phyloP scores from a whole-genome alignment of 2,888 invertebrate species.

The Sepioteuthis lessoniana region DNA sequence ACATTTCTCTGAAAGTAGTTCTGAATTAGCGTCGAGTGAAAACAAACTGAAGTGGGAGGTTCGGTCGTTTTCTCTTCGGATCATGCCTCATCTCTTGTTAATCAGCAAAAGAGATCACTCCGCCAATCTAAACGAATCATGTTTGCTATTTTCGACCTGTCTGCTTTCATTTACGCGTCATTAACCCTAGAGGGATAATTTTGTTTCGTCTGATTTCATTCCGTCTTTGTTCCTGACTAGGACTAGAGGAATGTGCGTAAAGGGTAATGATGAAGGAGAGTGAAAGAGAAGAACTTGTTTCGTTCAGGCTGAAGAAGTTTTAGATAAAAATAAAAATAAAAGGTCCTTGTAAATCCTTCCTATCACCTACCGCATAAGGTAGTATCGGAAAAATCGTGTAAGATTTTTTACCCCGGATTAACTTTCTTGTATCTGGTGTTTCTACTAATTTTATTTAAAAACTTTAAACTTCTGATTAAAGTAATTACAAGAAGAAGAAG shows the following conservation, averaged over 20 bases:
- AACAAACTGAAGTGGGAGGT: neutral
- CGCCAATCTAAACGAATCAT: conserved; percentile 20
- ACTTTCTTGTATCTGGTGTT: neutral
- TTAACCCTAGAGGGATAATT: neutral
- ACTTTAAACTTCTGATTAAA: neutral
- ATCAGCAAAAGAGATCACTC: conserved; percentile 21
- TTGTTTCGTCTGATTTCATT: neutral
- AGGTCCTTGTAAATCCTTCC: neutral
- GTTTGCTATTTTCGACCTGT: conserved; percentile 3
- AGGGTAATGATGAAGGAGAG: neutral
- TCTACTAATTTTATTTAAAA: neutral
- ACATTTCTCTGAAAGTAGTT: neutral
- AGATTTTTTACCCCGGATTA: neutral
- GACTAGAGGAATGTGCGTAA: neutral
- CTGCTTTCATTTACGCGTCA: conserved; percentile 1
- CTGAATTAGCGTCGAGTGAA: neutral
- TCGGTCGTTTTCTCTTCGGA: neutral
- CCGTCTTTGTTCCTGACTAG: conserved; percentile 33
- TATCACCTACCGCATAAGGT: neutral
- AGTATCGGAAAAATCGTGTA: neutral
- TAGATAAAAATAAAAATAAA: neutral
- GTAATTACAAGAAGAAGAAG: neutral
- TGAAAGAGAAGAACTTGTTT: neutral
- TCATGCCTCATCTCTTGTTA: conserved; percentile 16
- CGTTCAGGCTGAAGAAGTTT: neutral